These are phyloP conservation scores for Takifugu ocellatus DNA, from an alignment of 2,797 vertebrate genomes.

Conservation along the genomic window DNA sequence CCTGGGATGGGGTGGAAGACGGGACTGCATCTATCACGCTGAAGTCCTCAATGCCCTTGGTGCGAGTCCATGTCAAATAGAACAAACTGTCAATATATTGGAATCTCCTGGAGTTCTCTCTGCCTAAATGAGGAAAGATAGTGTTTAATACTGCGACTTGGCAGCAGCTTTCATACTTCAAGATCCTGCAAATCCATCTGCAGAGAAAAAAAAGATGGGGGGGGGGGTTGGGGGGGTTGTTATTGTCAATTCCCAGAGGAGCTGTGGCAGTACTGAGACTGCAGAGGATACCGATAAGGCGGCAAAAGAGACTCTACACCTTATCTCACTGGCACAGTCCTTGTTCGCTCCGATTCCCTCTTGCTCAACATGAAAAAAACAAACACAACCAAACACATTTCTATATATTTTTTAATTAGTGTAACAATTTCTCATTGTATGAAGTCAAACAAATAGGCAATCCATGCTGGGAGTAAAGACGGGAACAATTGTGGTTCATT, in stretches of 20 bases:
- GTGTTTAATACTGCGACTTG: conserved; percentile 58
- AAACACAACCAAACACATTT: conserved; percentile 58
- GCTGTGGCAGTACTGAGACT: conserved; percentile 65
- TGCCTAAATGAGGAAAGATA: conserved; percentile 61
- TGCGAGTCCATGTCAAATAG: conserved; percentile 29
- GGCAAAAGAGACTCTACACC: conserved; percentile 65
- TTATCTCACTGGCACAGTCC: conserved; percentile 76
- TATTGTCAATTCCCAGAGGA: conserved; percentile 68
- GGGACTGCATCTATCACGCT: conserved; percentile 10
- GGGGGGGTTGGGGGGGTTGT: conserved; percentile 44
- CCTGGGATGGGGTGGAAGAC: conserved; percentile 23
- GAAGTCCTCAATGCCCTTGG: conserved; percentile 31
- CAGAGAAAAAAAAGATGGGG: conserved; percentile 39
- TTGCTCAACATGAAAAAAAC: conserved; percentile 41
- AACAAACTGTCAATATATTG: conserved; percentile 52
- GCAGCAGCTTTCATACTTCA: conserved; percentile 60
- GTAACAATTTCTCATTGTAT: conserved; percentile 48
- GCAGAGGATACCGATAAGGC: conserved; percentile 74
- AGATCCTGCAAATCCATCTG: conserved; percentile 66
- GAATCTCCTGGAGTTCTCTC: conserved; percentile 55
- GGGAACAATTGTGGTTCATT: conserved; percentile 35
- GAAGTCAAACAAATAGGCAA: conserved; percentile 41
- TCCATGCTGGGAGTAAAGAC: conserved; percentile 35
- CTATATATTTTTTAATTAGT: conserved; percentile 56
- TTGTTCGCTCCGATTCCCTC: conserved; percentile 64